Conservation (phyloP, 1,140 invertebrate genomes). For the Mylabris phalerata region DNA sequence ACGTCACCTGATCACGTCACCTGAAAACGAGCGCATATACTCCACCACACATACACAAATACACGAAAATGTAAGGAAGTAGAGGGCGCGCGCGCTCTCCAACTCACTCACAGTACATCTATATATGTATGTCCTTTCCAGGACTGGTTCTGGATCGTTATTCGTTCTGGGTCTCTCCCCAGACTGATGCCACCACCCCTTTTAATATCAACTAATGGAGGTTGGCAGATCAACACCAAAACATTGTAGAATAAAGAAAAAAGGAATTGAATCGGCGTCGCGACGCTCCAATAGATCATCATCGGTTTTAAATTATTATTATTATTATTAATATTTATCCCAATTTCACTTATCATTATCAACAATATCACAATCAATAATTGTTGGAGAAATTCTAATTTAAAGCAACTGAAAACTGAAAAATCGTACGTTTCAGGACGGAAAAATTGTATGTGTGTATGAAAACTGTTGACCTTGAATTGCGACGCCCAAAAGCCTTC, state of each 20-base stretch:
- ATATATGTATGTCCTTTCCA: not conserved
- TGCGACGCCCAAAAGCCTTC: slow-evolving; percentile 10
- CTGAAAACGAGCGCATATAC: slow-evolving; percentile 11
- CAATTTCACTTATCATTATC: no score
- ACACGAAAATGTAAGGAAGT: slow-evolving; percentile 1
- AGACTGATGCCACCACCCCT: slow-evolving; percentile 30
- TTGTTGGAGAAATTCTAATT: not conserved
- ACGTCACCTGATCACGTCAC: slow-evolving; percentile 27
- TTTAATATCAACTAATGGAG: slow-evolving; percentile 36
- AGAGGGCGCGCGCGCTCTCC: slow-evolving; percentile 24
- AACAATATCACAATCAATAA: no score
- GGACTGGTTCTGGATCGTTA: slow-evolving; percentile 36
- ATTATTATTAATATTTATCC: no score
- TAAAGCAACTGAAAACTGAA: no score
- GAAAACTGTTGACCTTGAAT: slow-evolving; percentile 16
- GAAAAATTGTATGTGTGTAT: not conserved
- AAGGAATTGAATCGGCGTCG: no score
- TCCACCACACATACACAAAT: no score
- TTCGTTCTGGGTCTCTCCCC: slow-evolving; percentile 33
- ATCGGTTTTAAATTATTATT: no score
- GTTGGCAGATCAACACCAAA: slow-evolving; percentile 9
- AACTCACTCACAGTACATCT: slow-evolving; percentile 2
- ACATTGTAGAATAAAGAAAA: not conserved
- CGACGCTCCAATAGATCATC: no score
- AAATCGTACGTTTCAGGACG: no score